Evolutionary conservation across 2,888 invertebrate genomes (phyloP).

Genomic region (Schizaphis graminum): DNA sequence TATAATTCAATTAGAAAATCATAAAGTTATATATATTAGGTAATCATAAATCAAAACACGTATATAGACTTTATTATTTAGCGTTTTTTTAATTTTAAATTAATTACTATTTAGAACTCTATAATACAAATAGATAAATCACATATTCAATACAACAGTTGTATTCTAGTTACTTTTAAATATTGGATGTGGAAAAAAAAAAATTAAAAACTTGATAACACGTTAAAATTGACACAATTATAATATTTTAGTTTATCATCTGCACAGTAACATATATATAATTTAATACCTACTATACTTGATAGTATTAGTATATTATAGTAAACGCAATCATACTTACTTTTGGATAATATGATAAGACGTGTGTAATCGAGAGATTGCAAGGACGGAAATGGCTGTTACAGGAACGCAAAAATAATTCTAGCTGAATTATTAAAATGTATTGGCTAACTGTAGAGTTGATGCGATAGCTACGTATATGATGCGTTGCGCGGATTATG

Average conservation of each 20-base stretch:
- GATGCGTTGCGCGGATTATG: neutral
- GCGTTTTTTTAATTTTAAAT: slow-evolving; percentile 1
- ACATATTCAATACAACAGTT: neutral
- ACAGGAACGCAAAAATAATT: neutral
- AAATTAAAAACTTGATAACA: neutral
- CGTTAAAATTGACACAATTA: neutral
- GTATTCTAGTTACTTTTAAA: too few species aligned
- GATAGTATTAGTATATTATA: neutral
- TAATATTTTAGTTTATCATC: slow-evolving; percentile 14
- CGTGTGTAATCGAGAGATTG: neutral
- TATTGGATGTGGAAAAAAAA: neutral
- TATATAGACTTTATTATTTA: neutral
- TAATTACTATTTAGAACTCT: neutral
- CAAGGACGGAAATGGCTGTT: neutral
- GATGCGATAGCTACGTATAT: neutral
- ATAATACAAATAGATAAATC: neutral
- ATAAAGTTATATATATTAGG: neutral
- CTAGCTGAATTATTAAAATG: neutral
- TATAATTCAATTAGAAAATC: neutral
- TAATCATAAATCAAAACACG: neutral
- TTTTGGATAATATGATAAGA: neutral
- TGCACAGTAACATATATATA: neutral
- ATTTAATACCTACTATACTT: neutral
- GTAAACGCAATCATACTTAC: neutral
- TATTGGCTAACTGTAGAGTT: neutral